Base-by-base conservation (phyloP, 2,113 vertebrate genomes). In the Trichechus manatus region DNA sequence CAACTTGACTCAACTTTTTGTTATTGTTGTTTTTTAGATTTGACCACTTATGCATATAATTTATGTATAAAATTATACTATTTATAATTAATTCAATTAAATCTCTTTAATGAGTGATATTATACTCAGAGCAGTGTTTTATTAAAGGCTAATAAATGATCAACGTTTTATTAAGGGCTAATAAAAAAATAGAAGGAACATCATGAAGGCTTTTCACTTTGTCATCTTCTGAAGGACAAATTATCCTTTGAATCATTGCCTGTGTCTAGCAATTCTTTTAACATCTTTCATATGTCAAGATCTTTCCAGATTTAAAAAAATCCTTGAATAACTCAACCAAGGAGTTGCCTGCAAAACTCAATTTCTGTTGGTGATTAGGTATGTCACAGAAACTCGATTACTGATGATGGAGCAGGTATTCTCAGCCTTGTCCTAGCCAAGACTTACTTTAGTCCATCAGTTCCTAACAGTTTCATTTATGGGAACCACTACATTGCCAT, bases 261-360 rank as follows among this genome's bases (percentile, higher is more conserved):
- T 89, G 27, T 63, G 42, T 94, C 80, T 96, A 42, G 3, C 95
- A 42, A 0, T 81, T 82, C 91, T 94, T 94, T 95, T 96, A 96
- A 77, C 95, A 97, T 91, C 91, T 96, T 97, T 95, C 31, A 98
- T 98, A 98, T 98, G 96, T 96, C 97, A 98, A 95, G 81, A 82
- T 74, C 89, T 97, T 98, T 94, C 74, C 93, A 96, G 94, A 93
- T 95, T 96, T 72, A 96, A 93, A 96, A 96, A 78, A 96, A 97
- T 95, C 96, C 84, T 72, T 91, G 90, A 98, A 70, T 53, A 97
- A 93, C 79, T 97, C 96, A 96, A 83, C 94, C 96, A 97, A 59
- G 59, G 81, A 90, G 70, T 39, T 91, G n/a, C 84, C 77, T 94
- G 56, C 63, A 97, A 78, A 94, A 92, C 61, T 96, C 94, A 81